These are phyloP conservation scores for Xenotilapia leptura DNA, from an alignment of 2,113 vertebrate species.

Conservation along the genomic window DNA sequence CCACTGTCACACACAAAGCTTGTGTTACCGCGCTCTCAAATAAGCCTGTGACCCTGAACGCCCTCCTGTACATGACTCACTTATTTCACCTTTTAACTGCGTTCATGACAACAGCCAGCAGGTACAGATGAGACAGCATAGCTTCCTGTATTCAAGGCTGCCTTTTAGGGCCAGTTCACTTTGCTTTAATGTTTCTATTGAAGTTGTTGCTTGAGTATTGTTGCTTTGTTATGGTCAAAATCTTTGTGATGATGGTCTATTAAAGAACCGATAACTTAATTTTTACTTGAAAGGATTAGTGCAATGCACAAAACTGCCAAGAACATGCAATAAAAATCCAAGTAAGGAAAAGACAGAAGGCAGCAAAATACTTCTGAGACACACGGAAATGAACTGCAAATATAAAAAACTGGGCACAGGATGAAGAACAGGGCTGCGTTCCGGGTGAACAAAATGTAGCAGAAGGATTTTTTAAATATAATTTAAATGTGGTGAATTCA, in stretches of 20 bases:
- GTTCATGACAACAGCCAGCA: not conserved
- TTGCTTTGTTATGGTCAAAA: accelerated
- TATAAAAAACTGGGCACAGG: accelerated
- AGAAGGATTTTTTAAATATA: not conserved
- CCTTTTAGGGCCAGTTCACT: not conserved
- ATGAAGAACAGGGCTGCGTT: not conserved
- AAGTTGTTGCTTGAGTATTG: not conserved
- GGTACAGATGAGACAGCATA: not conserved
- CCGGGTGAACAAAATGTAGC: not conserved
- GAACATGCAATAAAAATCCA: not conserved
- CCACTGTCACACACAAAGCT: not conserved
- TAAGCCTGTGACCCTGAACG: not conserved
- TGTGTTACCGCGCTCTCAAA: not conserved
- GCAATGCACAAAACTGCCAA: not conserved
- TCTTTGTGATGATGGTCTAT: not conserved
- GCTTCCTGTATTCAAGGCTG: not conserved
- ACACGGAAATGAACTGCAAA: not conserved
- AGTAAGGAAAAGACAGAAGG: not conserved
- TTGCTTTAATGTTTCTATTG: not conserved
- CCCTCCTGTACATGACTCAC: not conserved
- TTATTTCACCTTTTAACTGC: not conserved
- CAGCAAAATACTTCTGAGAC: not conserved
- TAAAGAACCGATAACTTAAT: not conserved
- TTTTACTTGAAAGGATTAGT: not conserved
- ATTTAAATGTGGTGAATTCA: not conserved